phyloP scores from a whole-genome alignment of 2,888 invertebrate species.

The Trachelus iudaicus region DNA sequence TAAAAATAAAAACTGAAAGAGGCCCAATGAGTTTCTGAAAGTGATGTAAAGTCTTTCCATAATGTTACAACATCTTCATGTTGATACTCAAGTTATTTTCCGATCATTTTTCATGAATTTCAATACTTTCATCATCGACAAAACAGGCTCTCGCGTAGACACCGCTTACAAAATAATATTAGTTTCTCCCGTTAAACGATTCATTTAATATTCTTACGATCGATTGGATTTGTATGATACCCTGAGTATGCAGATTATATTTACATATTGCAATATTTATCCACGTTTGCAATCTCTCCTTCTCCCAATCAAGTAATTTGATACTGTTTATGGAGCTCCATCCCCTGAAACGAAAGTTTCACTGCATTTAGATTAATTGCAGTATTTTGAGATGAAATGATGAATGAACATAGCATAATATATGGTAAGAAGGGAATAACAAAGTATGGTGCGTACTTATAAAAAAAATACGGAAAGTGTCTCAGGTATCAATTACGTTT shows the following conservation, averaged over 20 bases:
- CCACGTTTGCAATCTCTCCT: constrained; percentile 9
- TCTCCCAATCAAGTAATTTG: constrained; percentile 27
- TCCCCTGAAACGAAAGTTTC: constrained; percentile 33
- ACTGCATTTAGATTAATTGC: not conserved
- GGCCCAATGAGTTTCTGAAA: not conserved
- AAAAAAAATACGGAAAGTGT: not conserved
- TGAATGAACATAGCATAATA: not conserved
- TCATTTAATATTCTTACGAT: not conserved
- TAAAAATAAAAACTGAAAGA: not conserved
- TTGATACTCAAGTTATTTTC: too few relatives aligned
- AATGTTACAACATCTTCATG: not conserved
- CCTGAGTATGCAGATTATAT: not conserved
- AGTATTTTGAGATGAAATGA: not conserved
- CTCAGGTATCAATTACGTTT: not conserved
- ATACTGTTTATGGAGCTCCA: constrained; percentile 21
- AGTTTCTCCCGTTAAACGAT: not conserved
- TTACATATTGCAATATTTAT: not conserved
- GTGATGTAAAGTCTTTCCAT: not conserved
- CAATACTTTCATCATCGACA: not conserved
- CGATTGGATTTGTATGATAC: not conserved
- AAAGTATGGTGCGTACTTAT: not conserved
- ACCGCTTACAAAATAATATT: not conserved
- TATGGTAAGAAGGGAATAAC: not conserved
- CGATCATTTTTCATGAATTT: too few relatives aligned
- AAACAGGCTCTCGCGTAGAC: not conserved